phyloP scores from a whole-genome alignment of 2,797 vertebrate species.

The Eospalax fontanierii region DNA sequence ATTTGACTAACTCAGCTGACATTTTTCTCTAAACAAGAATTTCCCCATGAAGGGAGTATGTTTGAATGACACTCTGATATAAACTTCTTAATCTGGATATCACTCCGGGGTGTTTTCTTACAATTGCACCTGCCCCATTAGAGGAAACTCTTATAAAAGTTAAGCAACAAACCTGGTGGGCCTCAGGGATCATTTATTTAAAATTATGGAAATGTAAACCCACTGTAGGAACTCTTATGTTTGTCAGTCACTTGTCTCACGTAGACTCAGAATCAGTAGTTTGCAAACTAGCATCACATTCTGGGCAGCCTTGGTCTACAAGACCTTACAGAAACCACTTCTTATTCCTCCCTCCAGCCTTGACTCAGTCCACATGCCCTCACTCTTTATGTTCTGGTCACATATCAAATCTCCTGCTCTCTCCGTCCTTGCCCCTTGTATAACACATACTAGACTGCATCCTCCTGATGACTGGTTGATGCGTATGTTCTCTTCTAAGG shows the following conservation, averaged over 20 bases:
- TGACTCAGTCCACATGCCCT: neutral
- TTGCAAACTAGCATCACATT: neutral
- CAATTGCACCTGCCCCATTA: neutral
- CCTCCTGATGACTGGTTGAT: neutral
- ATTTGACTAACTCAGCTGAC: neutral
- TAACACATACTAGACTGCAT: neutral
- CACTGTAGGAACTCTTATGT: neutral
- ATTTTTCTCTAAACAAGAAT: slow-evolving; percentile 37
- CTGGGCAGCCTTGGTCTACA: neutral
- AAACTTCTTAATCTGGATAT: neutral
- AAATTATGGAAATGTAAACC: neutral
- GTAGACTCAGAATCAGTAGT: neutral
- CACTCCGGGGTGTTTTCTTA: slow-evolving; percentile 24
- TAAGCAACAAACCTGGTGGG: neutral
- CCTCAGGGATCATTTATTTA: neutral
- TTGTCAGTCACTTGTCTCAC: slow-evolving; percentile 8
- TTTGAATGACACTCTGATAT: neutral
- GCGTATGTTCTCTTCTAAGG: slow-evolving; percentile 3
- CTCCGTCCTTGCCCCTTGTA: neutral
- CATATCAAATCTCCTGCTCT: neutral
- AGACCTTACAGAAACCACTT: neutral
- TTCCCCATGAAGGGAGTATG: neutral
- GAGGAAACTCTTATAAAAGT: neutral
- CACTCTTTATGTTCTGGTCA: neutral
- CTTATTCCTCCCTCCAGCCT: neutral